Base-by-base conservation (phyloP, 2,888 invertebrate species). In the Chymomyza procnemis region DNA sequence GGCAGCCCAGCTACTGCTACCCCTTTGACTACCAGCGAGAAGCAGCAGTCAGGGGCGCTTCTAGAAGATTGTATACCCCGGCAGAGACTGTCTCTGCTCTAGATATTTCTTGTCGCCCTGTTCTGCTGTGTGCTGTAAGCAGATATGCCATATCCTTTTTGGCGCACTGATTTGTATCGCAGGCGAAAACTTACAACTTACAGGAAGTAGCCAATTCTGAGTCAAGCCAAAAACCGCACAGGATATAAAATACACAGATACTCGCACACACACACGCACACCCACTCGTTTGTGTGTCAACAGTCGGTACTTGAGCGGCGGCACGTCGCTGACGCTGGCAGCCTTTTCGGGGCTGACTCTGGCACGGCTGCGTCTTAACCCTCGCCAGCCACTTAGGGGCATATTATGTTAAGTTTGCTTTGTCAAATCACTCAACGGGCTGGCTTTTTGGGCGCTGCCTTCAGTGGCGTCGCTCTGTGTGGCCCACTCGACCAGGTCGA, bases 101-200 rank as follows among this genome's bases (percentile, higher is more conserved):
- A 26, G 26, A 3, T 26, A 26, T 26, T 26, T 2, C 26, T 41
- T 50, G 16, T 50, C 18, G 50, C 18, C 50, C 50, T 18, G 50
- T 18, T 12, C 2, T 54, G 3, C 3, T 4, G 19, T 21, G 56
- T 61, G 62, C 60, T 76, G 88, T 77, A 88, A 88, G 86, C 78
- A 82, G 88, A 88, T 84, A 84, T 84, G 79, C 63, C 79, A 88
- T 88, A 88, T 88, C 88, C 88, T 88, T 80, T 84, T 5, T 72
- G 71, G 62, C 70, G 80, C 81, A 70, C 75, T 78, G 88, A 88
- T 88, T 87, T 83, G 68, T 75, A 87, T 85, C 88, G 76, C 66
- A 84, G 85, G 84, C 84, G 88, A 88, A 88, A 88, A 87, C 88
- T 85, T 88, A 88, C 88, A 88, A 88, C 83, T 88, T 73, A 55